These are phyloP conservation scores for Acestrorhynchus altus DNA, from an alignment of 2,797 vertebrate genomes.

Conservation along the genomic window DNA sequence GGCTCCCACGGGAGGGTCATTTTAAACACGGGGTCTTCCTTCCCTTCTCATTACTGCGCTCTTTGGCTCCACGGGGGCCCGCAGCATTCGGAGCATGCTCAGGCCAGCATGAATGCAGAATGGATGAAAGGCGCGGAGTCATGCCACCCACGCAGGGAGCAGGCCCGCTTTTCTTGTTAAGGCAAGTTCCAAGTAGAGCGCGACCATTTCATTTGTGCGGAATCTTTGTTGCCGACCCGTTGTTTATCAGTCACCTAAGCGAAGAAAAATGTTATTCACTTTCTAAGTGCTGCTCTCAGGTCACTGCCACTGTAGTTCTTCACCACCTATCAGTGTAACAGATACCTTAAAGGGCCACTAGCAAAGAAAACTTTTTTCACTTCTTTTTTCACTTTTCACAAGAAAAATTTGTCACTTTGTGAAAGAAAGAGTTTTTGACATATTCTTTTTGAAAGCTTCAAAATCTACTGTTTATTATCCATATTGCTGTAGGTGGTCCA, in stretches of 20 bases:
- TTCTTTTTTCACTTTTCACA: no score
- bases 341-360: background rate
- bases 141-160: constrained; percentile 32
- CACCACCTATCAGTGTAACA: background rate
- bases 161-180: background rate
- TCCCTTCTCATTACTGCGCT: constrained; percentile 55
- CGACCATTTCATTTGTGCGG: background rate
- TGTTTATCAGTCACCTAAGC: background rate
- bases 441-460: no score
- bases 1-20: constrained; percentile 42
- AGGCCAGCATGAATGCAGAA: background rate
- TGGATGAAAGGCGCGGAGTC: constrained; percentile 24
- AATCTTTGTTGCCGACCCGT: constrained; percentile 10
- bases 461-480: no score
- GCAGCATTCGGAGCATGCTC: constrained; percentile 58
- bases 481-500: no score
- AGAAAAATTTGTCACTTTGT: no score
- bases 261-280: constrained; percentile 17
- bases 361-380: background rate
- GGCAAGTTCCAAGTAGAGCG: constrained; percentile 1
- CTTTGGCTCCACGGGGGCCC: constrained; percentile 46
- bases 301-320: background rate
- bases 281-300: background rate
- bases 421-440: no score
- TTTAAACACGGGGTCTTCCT: constrained; percentile 55